Conservation (phyloP, 2,113 vertebrate species). For the Centropus unirufus region DNA sequence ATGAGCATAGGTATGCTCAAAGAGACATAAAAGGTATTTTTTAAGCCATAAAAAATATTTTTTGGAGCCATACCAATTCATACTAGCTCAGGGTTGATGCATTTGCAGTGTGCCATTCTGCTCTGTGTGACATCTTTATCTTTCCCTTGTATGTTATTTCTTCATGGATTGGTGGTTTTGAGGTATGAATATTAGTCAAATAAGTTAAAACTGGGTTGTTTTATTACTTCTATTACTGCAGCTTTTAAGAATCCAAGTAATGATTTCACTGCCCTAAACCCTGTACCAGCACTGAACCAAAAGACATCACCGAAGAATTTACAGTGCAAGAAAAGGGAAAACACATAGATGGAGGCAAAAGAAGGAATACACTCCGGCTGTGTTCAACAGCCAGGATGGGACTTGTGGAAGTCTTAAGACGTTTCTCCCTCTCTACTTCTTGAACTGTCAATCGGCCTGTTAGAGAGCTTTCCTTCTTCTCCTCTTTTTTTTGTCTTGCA, state of each 20-base stretch:
- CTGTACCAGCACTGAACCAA: neutral
- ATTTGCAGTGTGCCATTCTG: neutral
- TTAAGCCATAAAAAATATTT: neutral
- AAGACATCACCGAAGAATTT: neutral
- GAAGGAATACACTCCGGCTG: neutral
- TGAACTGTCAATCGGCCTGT: neutral
- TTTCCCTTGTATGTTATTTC: neutral
- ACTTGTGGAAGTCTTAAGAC: neutral
- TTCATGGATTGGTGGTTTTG: neutral
- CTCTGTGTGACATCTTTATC: neutral
- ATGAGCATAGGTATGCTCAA: neutral
- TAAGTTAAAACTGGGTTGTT: neutral
- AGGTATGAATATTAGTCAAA: constrained; percentile 9
- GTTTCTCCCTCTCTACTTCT: neutral
- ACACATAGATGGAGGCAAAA: neutral
- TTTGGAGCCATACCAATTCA: neutral
- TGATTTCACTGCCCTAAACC: neutral
- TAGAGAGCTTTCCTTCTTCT: neutral
- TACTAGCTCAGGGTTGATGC: neutral
- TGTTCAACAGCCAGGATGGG: neutral
- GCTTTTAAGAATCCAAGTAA: neutral
- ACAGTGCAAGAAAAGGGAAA: neutral
- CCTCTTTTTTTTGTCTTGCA: neutral
- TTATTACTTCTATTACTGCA: neutral
- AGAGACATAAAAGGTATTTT: neutral